Percentiles rank a stretch among this genome's conserved stretches.
phyloP scores from a whole-genome alignment of 2,797 vertebrate genomes.

The Saguinus oedipus region DNA sequence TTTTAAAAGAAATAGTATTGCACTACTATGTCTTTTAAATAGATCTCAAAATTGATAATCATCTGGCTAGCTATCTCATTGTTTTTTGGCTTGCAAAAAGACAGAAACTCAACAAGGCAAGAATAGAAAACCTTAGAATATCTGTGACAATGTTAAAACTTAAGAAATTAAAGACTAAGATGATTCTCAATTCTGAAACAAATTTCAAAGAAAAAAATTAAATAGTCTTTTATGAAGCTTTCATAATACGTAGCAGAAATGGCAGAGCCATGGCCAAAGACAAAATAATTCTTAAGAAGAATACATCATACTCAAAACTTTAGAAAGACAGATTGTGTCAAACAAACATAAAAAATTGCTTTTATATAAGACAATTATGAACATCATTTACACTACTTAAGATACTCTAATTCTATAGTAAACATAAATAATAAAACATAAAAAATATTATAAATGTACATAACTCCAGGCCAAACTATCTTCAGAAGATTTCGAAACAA shows the following conservation, averaged over 20 bases:
- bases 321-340: not conserved
- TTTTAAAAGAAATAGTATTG: not conserved
- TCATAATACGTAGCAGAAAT: not conserved
- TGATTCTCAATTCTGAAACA: not conserved
- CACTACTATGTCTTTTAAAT: not conserved
- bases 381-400: not conserved
- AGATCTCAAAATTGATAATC: not conserved
- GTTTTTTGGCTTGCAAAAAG: not conserved
- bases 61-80: not conserved
- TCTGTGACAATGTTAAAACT: not conserved
- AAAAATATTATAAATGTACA: not conserved
- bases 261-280: not conserved
- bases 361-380: slow-evolving; percentile 11
- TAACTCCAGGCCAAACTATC: slow-evolving; percentile 2
- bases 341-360: not conserved
- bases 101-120: not conserved
- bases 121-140: slow-evolving; percentile 5
- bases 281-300: slow-evolving; percentile 38
- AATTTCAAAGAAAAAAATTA: not conserved
- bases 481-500: slow-evolving; percentile 44
- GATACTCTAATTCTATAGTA: not conserved
- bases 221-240: not conserved
- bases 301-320: not conserved
- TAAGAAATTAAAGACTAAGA: slow-evolving; percentile 13
- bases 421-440: slow-evolving; percentile 22